phyloP scores from a whole-genome alignment of 2,113 vertebrate genomes.

The Apteryx mantelli region DNA sequence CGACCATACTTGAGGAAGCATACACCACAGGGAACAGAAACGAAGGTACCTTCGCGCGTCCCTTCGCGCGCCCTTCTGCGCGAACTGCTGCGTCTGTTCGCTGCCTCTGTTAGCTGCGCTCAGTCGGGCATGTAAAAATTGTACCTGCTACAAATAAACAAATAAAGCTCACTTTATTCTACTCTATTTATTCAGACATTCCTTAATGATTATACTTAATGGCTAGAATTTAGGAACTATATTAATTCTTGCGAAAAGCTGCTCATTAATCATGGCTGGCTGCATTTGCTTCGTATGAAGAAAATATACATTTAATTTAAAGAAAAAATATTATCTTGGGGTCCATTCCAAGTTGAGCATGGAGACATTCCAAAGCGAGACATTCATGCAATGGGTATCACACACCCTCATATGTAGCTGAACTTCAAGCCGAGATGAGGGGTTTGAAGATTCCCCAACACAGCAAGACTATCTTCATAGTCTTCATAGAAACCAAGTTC shows the following conservation, averaged over 20 bases:
- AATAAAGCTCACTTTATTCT: neutral
- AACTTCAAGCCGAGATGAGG: neutral
- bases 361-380: neutral
- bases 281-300: neutral
- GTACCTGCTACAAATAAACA: neutral
- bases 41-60: too few species aligned
- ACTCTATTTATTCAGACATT: conserved; percentile 44
- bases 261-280: neutral
- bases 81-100: too few species aligned
- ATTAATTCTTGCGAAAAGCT: conserved; percentile 44
- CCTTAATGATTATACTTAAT: conserved; percentile 45
- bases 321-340: neutral
- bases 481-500: neutral
- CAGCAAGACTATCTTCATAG: neutral
- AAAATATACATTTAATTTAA: neutral
- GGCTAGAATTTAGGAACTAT: neutral
- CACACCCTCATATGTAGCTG: neutral
- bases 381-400: neutral
- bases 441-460: neutral
- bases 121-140: neutral
- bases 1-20: too few species aligned
- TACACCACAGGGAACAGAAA: too few species aligned
- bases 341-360: neutral
- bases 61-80: too few species aligned
- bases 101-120: too few species aligned